phyloP scores from a whole-genome alignment of 2,113 vertebrate genomes.

The Camelus bactrianus region DNA sequence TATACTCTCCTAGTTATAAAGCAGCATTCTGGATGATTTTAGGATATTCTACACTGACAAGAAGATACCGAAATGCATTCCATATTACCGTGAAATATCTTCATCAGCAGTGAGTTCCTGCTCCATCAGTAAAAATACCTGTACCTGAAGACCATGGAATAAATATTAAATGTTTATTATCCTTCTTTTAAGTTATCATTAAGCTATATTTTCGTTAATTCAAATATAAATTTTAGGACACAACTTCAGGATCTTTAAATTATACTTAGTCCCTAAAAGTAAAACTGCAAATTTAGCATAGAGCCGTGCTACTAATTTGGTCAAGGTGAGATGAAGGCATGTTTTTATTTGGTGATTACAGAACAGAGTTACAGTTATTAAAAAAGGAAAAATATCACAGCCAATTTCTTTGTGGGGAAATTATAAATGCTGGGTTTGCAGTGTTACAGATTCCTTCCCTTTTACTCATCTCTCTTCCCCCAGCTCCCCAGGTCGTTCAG shows the following conservation, averaged over 20 bases:
- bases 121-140: conserved; percentile 95
- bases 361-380: not conserved
- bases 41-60: not conserved
- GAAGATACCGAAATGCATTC: not conserved
- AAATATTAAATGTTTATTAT: conserved; percentile 57
- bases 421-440: not conserved
- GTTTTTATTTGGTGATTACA: not conserved
- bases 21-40: not conserved
- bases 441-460: not conserved
- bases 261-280: not conserved
- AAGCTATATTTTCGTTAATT: conserved; percentile 34
- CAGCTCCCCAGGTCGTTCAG: not conserved
- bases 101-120: conserved; percentile 97
- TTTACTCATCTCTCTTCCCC: not conserved
- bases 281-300: conserved; percentile 14
- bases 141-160: conserved; percentile 88
- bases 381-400: not conserved
- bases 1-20: not conserved
- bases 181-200: conserved; percentile 2
- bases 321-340: not conserved
- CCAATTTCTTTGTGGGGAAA: not conserved
- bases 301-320: not conserved
- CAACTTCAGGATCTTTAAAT: not conserved
- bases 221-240: conserved; percentile 41
- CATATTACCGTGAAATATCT: conserved; percentile 96